A percentile compares a stretch with the other conserved stretches of the same genome.
These are phyloP conservation scores for Calyptomena viridis DNA, from an alignment of 2,113 vertebrate species.

Conservation along the genomic window DNA sequence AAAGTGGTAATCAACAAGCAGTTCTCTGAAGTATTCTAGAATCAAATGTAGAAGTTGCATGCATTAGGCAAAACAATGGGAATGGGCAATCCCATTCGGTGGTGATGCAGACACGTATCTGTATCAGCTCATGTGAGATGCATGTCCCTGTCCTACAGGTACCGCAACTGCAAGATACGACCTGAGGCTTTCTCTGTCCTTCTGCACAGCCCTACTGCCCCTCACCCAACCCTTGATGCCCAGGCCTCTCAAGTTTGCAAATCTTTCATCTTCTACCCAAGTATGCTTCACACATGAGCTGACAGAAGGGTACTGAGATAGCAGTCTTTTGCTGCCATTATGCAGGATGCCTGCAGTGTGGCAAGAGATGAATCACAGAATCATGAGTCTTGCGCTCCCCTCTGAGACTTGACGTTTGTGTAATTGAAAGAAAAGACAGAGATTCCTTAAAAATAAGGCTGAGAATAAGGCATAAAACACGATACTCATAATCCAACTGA, in stretches of 20 bases:
- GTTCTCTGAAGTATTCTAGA: background rate
- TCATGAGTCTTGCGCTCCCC: background rate
- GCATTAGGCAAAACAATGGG: background rate
- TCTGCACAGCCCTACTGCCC: background rate
- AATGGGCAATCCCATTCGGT: background rate
- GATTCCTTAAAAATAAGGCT: background rate
- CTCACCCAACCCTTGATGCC: background rate
- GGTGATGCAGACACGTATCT: background rate
- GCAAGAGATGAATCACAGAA: slow-evolving; percentile 4
- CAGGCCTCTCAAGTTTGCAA: background rate
- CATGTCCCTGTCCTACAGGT: background rate
- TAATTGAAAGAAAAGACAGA: background rate
- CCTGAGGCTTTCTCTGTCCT: background rate
- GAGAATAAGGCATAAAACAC: background rate
- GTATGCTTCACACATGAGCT: fast-evolving
- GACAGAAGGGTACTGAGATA: background rate
- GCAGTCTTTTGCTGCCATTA: background rate
- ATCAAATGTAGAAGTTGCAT: background rate
- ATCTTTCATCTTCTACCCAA: background rate
- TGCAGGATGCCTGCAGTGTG: background rate
- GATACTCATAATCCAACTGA: background rate
- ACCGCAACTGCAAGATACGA: fast-evolving
- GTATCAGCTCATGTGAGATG: background rate
- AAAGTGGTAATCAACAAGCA: background rate
- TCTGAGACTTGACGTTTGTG: background rate